A percentile compares a stretch with the other conserved stretches of the same genome.
These are phyloP conservation scores for Polylopha cassiicola DNA, from an alignment of 2,888 invertebrate species.

Conservation along the genomic window DNA sequence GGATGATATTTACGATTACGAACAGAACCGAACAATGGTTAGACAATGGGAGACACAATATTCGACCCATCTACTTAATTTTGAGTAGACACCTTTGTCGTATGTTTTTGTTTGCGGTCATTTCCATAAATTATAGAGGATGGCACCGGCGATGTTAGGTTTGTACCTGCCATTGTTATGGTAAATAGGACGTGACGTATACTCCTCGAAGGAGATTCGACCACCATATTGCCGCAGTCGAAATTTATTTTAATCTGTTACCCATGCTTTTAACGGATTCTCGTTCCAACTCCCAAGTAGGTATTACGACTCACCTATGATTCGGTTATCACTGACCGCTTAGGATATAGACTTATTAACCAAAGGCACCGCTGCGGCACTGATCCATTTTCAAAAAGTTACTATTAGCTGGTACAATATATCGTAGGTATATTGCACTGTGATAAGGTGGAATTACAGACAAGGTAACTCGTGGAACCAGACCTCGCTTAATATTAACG, in stretches of 20 bases:
- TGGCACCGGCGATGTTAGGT: conserved; percentile 40
- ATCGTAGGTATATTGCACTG: too few relatives aligned
- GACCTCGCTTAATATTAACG: too few relatives aligned
- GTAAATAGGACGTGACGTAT: conserved; percentile 63
- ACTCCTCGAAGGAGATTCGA: conserved; percentile 56
- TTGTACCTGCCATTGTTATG: conserved; percentile 73
- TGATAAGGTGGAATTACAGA: too few relatives aligned
- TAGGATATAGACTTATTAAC: too few relatives aligned
- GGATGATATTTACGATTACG: conserved; percentile 66
- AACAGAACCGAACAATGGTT: conserved; percentile 50
- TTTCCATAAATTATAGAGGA: conserved; percentile 74
- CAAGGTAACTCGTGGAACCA: too few relatives aligned
- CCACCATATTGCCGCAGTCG: conserved; percentile 45
- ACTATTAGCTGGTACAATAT: too few relatives aligned
- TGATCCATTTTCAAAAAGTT: too few relatives aligned
- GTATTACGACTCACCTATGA: too few relatives aligned
- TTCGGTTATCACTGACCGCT: too few relatives aligned
- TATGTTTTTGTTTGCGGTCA: conserved; percentile 71
- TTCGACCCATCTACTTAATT: conserved; percentile 72
- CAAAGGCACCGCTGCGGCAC: too few relatives aligned
- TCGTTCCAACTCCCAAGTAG: too few relatives aligned
- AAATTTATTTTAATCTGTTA: conserved; percentile 26
- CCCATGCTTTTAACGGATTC: conserved; percentile 20
- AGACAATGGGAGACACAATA: conserved; percentile 63
- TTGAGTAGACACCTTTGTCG: conserved; percentile 75